Conservation (phyloP, 1,140 invertebrate genomes). For the Pseudomyrmex cubaensis region DNA sequence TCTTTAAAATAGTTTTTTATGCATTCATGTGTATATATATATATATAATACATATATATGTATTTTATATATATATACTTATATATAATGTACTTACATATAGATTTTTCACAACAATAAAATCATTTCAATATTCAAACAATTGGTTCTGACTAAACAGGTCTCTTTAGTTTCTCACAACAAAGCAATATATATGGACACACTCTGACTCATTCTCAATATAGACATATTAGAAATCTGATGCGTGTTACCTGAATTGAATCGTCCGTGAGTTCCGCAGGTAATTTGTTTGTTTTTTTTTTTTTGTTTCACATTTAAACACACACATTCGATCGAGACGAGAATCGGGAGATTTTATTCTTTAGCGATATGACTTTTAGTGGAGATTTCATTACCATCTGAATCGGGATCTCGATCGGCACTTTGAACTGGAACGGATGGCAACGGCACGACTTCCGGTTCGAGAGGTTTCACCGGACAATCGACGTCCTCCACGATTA, state of each 20-base stretch:
- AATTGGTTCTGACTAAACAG: constrained; percentile 52
- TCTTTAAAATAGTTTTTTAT: constrained; percentile 55
- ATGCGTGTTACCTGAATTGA: constrained; percentile 54
- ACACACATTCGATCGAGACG: neutral
- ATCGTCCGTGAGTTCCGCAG: constrained; percentile 24
- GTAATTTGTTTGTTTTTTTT: neutral
- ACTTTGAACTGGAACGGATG: constrained; percentile 52
- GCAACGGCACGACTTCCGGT: constrained; percentile 78
- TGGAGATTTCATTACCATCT: constrained; percentile 82
- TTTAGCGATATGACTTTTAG: constrained; percentile 76
- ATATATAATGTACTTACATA: constrained; percentile 56
- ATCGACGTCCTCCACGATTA: constrained; percentile 81
- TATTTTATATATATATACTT: no score
- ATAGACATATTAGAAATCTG: constrained; percentile 42
- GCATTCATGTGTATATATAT: constrained; percentile 7
- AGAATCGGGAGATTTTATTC: constrained; percentile 43
- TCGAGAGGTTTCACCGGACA: constrained; percentile 77
- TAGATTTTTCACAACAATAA: constrained; percentile 58
- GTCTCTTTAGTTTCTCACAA: constrained; percentile 42
- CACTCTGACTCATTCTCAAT: neutral
- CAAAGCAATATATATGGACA: constrained; percentile 17
- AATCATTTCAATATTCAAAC: constrained; percentile 45
- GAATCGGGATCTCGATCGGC: constrained; percentile 81
- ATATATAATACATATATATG: no score
- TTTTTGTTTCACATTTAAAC: neutral